Evolutionary conservation across 1,140 invertebrate genomes (phyloP), one percentile per base, ranked within the genome.

Genomic region (Monochamus saltuarius): DNA sequence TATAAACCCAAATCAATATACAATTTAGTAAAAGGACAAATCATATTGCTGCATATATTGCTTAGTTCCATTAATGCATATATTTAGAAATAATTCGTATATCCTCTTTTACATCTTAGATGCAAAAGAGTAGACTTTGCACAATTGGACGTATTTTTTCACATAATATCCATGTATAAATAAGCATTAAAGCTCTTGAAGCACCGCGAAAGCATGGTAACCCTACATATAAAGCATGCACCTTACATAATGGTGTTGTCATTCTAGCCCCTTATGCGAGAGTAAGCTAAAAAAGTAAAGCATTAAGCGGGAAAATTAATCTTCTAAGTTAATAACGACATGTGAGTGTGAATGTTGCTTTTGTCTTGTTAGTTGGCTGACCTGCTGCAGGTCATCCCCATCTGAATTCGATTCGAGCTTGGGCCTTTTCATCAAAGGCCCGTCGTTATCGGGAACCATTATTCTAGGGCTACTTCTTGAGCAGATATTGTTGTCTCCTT

Each of bases 301-400:
- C 13, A 49, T 34, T 34, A 19, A 13, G 19, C 46, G 22, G 19
- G 19, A 49, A 34, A 17, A 40, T 69, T 69, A 73, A 40, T 70
- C 62, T 39, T 66, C 69, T 70, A 74, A 63, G 56, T 74, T 72
- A 62, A 74, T 65, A 61, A 62, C 57, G 56, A 64, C 59, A 39
- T 68, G 58, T 58, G 66, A 64, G 37, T 61, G 66, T 16, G 65
- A 56, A 42, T 64, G 60, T 37, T 62, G 56, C 57, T 65, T 69
- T 65, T 63, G 61, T 61, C 62, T 59, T 57, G 51, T 60, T 35
- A 60, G 19, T 61, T 73, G 66, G 68, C 70, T 74, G 75, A 82
- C 80, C 79, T 82, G 79, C 54, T 79, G 77, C 46, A 69, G 69
- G 39, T 82, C 81, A 53, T 79, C 78, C 4, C 78, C 77, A 19